These are phyloP conservation scores for Acrocephalus scirpaceus DNA, from an alignment of 2,797 vertebrate genomes.

Conservation along the genomic window DNA sequence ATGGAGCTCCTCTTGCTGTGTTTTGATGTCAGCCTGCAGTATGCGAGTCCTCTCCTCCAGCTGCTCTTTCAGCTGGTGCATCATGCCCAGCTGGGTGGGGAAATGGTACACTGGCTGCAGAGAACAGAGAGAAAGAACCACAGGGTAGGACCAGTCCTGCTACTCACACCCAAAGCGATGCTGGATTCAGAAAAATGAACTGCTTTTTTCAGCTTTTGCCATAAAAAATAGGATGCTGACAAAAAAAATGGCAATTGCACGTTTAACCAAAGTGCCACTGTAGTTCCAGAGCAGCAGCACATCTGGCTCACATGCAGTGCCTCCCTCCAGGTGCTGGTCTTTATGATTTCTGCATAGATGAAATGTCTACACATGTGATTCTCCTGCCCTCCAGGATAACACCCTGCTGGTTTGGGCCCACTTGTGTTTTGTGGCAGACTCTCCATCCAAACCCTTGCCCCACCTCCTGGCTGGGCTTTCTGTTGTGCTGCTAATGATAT, in stretches of 20 bases:
- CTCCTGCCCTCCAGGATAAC: neutral
- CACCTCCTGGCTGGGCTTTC: neutral
- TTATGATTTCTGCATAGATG: neutral
- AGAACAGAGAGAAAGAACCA: neutral
- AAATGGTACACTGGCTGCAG: conserved; percentile 78
- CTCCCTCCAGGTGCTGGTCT: neutral
- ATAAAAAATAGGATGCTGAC: neutral
- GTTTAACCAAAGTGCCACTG: neutral
- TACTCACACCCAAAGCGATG: neutral
- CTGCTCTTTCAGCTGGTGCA: conserved; percentile 88
- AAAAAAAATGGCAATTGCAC: neutral
- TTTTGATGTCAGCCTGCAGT: conserved; percentile 87
- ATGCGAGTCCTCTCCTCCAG: conserved; percentile 87
- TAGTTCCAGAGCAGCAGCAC: neutral
- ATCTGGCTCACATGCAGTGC: neutral
- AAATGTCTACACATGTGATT: rapidly evolving
- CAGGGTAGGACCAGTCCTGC: neutral
- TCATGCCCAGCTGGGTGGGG: conserved; percentile 83
- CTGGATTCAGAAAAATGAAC: neutral
- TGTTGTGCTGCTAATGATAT: neutral
- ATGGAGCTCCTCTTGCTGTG: conserved; percentile 85
- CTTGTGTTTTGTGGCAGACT: neutral
- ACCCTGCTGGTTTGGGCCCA: neutral
- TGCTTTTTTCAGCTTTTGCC: neutral
- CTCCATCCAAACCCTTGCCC: neutral